phyloP scores from a whole-genome alignment of 2,888 invertebrate species.

The Andrena dorsata region DNA sequence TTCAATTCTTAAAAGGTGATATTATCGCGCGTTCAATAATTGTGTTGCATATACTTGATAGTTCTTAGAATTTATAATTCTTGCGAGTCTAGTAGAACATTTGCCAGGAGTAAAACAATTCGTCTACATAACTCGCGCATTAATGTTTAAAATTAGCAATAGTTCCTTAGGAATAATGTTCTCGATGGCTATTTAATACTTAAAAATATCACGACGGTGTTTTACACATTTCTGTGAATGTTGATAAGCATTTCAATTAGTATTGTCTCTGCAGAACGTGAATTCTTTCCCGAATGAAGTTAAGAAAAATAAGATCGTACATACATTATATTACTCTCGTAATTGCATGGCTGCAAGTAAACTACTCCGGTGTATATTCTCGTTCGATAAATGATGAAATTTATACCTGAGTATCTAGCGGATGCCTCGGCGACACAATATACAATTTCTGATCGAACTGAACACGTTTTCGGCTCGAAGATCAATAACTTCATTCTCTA shows the following conservation, averaged over 20 bases:
- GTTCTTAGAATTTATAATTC: background rate
- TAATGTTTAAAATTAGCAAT: background rate
- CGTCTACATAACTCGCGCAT: background rate
- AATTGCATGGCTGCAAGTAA: constrained; percentile 4
- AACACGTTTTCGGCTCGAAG: constrained; percentile 11
- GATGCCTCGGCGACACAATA: background rate
- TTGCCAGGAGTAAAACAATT: background rate
- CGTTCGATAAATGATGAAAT: constrained; percentile 20
- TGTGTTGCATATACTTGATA: background rate
- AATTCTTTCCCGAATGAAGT: background rate
- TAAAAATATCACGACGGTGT: background rate
- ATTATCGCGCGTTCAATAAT: background rate
- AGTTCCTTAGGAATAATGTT: background rate
- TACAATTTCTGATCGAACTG: constrained; percentile 9
- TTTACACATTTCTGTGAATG: background rate
- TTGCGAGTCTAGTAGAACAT: background rate
- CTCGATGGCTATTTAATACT: background rate
- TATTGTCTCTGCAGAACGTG: background rate
- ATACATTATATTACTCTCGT: background rate
- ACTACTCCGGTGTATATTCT: constrained; percentile 10
- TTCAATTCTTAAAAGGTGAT: background rate
- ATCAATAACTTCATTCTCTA: constrained; percentile 56
- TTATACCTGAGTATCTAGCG: background rate
- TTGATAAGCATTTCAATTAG: background rate
- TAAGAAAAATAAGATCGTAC: constrained; percentile 2